Base-by-base conservation (phyloP, 2,888 invertebrate species). In the Erebia aethiops region DNA sequence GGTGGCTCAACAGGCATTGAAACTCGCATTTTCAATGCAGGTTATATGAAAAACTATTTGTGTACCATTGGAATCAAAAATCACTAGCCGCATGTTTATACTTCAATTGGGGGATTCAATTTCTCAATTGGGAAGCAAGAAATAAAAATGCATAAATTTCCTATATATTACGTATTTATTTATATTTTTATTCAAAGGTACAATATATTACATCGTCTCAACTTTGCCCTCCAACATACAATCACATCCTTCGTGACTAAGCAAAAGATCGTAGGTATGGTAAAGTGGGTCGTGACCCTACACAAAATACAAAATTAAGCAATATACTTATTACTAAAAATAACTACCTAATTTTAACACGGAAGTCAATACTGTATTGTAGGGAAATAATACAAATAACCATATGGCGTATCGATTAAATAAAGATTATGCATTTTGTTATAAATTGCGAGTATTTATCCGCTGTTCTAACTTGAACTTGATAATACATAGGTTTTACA, bases 141-240 rank as follows among this genome's bases (percentile, higher is more conserved):
- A 77, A 72, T 73, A 74, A 77, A 71, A 71, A 76, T 76, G 72
- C 68, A 72, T 72, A 72, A 14, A 70, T 61, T 61, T 75, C 89
- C 89, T 91, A 93, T 93, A 92, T 92, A 92, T 92, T 92, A 92
- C 89, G 91, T 92, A 91, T 92, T 92, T 92, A 91, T 92, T 92
- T 91, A 92, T 92, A 92, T 92, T 92, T 87, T 87, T 85, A 88
- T 89, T 91, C 87, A 91, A 92, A 92, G 92, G 90, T 92, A 92
- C 92, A 93, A 92, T 92, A 92, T 92, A 91, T 92, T 92, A 92
- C 92, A 92, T 87, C 91, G 89, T 91, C 89, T 84, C 84, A 87
- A 88, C 88, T 85, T 82, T 87, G 85, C 83, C 87, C 85, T 86
- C 86, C 90, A 87, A 85, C 81, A 84, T 87, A 60, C 67, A 67